phyloP scores from a whole-genome alignment of 2,113 vertebrate genomes.

The Morone chrysops region DNA sequence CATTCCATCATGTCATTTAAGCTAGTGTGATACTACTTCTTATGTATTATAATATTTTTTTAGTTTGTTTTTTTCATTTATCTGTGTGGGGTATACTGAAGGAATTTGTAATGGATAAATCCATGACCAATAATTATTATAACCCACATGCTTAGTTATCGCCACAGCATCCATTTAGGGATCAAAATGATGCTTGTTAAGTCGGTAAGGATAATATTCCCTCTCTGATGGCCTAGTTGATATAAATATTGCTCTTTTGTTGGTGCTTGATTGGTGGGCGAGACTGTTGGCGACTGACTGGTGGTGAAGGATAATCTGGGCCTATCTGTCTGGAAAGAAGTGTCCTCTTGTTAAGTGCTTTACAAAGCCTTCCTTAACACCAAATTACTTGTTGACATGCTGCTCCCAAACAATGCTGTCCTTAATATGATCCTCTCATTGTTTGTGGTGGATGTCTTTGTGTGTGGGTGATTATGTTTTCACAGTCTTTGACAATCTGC shows the following conservation, averaged over 20 bases:
- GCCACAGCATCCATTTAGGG: conserved; percentile 60
- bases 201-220: conserved; percentile 63
- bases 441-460: conserved; percentile 50
- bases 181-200: conserved; percentile 69
- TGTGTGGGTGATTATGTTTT: conserved; percentile 51
- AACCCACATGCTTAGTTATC: conserved; percentile 55
- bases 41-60: not conserved
- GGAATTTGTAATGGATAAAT: conserved; percentile 46
- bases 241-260: conserved; percentile 73
- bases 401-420: conserved; percentile 53
- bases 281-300: too few species aligned
- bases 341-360: conserved; percentile 63
- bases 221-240: conserved; percentile 64
- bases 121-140: conserved; percentile 56
- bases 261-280: conserved; percentile 49
- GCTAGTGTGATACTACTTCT: not conserved
- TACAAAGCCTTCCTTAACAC: conserved; percentile 60
- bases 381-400: conserved; percentile 60
- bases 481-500: conserved; percentile 89
- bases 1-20: not conserved
- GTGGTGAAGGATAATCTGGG: conserved; percentile 64
- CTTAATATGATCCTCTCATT: conserved; percentile 56
- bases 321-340: conserved; percentile 69
- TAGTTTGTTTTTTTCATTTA: not conserved
- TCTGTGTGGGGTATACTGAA: conserved; percentile 41